Evolutionary conservation across 2,888 invertebrate species (phyloP), one percentile per base, ranked within the genome.

Genomic region (Chloroclystis v-ata): DNA sequence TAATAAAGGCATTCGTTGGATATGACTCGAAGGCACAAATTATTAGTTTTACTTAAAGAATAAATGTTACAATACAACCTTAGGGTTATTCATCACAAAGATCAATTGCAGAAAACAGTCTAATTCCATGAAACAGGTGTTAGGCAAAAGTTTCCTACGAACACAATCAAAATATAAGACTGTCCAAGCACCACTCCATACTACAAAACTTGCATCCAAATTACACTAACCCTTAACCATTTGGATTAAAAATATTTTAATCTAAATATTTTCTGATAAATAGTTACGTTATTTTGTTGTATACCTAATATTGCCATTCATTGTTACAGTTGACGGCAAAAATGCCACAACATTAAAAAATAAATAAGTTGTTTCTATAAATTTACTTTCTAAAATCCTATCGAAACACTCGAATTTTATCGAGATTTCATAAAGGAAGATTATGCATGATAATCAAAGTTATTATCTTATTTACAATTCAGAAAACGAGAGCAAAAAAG

Each of bases 1-100:
- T 61, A 67, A 65, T 69, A 75, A 85, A 85, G 84, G 83, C 84
- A 81, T 75, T 71, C 75, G 77, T 84, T 74, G 67, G 84, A 85
- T 83, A 83, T 86, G 85, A 85, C 80, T 79, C 67, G 74, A 86
- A 87, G 86, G 86, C 86, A 86, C 85, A 77, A 78, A 78, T 68
- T 68, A 66, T 72, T 71, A 54, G 54, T 59, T 45, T 52, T 52
- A 43, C 61, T 65, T 61, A 72, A 70, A 75, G 63, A 68, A 69
- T 67, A 69, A 65, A 63, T 65, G 63, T 65, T 67, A 63, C 65
- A 69, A 65, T 67, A 63, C 65, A 69, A 65, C 69, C 69, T 61
- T 54, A 52, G 45, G 54, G 60, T 57, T 56, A 57, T 48, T 50
- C 63, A 68, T 68, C 63, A 67, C 72, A 69, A 69, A 60, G 59